Evolutionary conservation across 2,888 invertebrate genomes (phyloP).

Genomic region (Fragum fragum): DNA sequence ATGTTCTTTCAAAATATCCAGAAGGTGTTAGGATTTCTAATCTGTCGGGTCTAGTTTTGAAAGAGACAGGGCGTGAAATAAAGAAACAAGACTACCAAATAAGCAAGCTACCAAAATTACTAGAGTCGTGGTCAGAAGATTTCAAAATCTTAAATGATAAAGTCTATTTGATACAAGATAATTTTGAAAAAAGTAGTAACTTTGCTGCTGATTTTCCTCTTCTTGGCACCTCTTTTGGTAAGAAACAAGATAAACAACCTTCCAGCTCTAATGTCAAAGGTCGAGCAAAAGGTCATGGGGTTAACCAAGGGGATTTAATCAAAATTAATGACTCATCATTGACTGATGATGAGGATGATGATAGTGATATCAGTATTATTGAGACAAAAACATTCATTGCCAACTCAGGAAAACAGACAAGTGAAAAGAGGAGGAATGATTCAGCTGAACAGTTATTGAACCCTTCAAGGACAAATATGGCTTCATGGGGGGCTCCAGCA

Average conservation of each 20-base stretch:
- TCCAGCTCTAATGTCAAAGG: neutral
- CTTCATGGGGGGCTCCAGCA: conserved; percentile 18
- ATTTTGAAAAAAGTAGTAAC: neutral
- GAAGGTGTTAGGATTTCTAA: conserved; percentile 26
- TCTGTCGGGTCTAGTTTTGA: conserved; percentile 37
- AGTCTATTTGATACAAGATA: neutral
- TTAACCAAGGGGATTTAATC: no score
- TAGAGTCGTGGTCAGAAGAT: conserved; percentile 38
- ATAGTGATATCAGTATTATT: neutral
- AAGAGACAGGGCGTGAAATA: conserved; percentile 39
- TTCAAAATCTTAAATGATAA: neutral
- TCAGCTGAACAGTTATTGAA: neutral
- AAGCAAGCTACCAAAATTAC: conserved; percentile 34
- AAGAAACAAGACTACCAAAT: conserved; percentile 41
- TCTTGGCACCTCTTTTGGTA: neutral
- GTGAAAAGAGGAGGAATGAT: neutral
- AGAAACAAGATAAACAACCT: neutral
- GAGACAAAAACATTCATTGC: neutral
- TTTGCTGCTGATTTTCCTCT: neutral
- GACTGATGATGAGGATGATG: neutral
- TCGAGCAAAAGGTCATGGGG: no score
- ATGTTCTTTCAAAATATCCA: conserved; percentile 32
- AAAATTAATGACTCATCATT: no score
- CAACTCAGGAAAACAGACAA: neutral
- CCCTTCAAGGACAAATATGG: neutral